A percentile compares a stretch with the other conserved stretches of the same genome.
These are phyloP conservation scores for Acromyrmex echinatior DNA, from an alignment of 1,140 invertebrate genomes.

Conservation along the genomic window DNA sequence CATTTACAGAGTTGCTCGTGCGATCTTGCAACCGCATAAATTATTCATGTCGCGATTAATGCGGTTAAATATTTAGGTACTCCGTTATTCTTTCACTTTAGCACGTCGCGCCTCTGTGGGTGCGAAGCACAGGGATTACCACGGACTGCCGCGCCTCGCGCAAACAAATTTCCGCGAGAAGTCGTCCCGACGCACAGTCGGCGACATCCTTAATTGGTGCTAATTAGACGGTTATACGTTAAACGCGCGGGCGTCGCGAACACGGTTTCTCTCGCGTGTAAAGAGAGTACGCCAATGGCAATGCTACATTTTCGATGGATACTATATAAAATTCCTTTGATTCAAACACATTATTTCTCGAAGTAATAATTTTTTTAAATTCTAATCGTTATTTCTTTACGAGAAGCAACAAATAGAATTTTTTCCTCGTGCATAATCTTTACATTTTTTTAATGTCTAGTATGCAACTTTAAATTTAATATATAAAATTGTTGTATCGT, in stretches of 20 bases:
- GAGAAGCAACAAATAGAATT: background rate
- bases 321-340: background rate
- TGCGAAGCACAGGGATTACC: conserved; percentile 48
- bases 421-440: background rate
- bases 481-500: background rate
- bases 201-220: conserved; percentile 69
- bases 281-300: background rate
- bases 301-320: conserved; percentile 11
- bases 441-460: background rate
- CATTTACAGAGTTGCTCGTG: conserved; percentile 26
- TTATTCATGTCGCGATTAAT: conserved; percentile 75
- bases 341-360: background rate
- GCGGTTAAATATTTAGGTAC: conserved; percentile 73
- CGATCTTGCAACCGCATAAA: conserved; percentile 58
- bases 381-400: background rate
- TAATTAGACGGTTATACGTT: conserved; percentile 67
- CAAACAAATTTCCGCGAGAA: conserved; percentile 59
- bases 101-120: conserved; percentile 8
- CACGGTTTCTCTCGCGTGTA: conserved; percentile 34
- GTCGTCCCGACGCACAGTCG: conserved; percentile 20
- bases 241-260: conserved; percentile 8
- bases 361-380: background rate
- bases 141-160: conserved; percentile 19
- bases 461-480: background rate
- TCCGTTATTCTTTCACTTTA: conserved; percentile 70